A percentile compares a stretch with the other conserved stretches of the same genome.
These are phyloP conservation scores for Spilarctia lutea DNA, from an alignment of 2,888 invertebrate species.

Conservation along the genomic window DNA sequence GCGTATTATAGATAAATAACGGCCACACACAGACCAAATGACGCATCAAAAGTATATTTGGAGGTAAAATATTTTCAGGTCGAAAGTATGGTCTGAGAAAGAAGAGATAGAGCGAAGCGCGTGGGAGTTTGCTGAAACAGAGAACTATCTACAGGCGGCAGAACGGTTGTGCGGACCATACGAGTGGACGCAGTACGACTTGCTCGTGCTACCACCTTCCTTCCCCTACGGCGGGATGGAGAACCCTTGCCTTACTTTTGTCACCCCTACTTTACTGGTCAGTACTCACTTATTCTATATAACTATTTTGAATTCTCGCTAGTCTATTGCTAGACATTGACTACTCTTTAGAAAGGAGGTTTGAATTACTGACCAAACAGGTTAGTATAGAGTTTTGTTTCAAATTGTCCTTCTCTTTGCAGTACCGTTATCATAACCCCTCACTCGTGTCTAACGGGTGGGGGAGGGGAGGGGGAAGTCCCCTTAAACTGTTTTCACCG, in stretches of 20 bases:
- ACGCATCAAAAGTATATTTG: background rate
- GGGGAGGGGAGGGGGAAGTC: no score
- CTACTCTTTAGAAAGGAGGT: no score
- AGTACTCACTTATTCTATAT: constrained; percentile 49
- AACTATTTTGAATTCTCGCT: background rate
- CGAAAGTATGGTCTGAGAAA: constrained; percentile 96
- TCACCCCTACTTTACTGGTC: constrained; percentile 96
- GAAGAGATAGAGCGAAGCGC: constrained; percentile 93
- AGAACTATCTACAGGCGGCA: constrained; percentile 92
- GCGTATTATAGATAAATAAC: background rate
- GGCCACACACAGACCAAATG: no score
- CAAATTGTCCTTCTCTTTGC: no score
- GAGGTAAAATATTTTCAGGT: constrained; percentile 72
- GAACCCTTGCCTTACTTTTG: constrained; percentile 98
- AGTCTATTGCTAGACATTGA: no score
- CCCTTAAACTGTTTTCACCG: no score
- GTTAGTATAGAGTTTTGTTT: no score
- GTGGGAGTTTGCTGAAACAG: constrained; percentile 96
- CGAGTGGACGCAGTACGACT: constrained; percentile 96
- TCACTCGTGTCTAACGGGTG: no score
- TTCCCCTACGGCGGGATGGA: constrained; percentile 99
- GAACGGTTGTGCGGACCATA: constrained; percentile 95
- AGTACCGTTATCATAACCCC: no score
- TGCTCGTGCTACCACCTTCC: constrained; percentile 95
- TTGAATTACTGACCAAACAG: no score